Percentiles rank a stretch among this genome's conserved stretches.
Evolutionary conservation across 2,888 invertebrate genomes (phyloP).

Genomic region (Oeneis ivallda): DNA sequence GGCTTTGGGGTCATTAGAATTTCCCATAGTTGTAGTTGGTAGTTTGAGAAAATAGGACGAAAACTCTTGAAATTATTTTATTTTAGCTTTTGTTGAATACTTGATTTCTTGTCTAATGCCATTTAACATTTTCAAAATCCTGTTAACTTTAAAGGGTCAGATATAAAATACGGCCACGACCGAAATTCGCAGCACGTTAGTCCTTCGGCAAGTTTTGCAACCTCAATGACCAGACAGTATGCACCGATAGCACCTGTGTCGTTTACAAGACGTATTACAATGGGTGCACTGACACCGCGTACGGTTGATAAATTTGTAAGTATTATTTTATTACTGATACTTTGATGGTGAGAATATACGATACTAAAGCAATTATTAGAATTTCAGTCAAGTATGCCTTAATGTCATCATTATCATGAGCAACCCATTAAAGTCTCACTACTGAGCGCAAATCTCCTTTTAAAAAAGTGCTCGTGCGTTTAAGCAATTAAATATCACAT

Average conservation of each 20-base stretch:
- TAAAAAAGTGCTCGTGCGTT: no score
- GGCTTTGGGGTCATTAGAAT: no score
- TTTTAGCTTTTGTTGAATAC: neutral
- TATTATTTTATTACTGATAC: slow-evolving; percentile 24
- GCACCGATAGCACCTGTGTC: slow-evolving; percentile 67
- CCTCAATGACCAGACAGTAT: slow-evolving; percentile 54
- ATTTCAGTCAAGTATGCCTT: neutral
- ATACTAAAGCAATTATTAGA: neutral
- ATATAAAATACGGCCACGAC: slow-evolving; percentile 33
- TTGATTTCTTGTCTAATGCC: neutral
- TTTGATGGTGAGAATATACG: neutral
- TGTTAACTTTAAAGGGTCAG: slow-evolving; percentile 23
- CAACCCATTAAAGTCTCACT: no score
- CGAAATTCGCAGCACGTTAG: slow-evolving; percentile 60
- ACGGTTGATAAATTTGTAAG: slow-evolving; percentile 49
- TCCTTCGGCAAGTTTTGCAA: slow-evolving; percentile 63
- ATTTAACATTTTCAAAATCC: neutral
- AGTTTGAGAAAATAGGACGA: neutral
- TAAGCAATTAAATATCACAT: no score
- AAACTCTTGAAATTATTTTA: neutral
- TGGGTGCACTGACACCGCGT: slow-evolving; percentile 54
- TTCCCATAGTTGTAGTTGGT: neutral
- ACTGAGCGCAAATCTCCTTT: no score
- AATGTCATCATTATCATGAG: no score
- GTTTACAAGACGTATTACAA: slow-evolving; percentile 52